Evolutionary conservation across 2,113 vertebrate genomes (phyloP), one percentile per base, ranked within the genome.

Genomic region (Ciconia boyciana): DNA sequence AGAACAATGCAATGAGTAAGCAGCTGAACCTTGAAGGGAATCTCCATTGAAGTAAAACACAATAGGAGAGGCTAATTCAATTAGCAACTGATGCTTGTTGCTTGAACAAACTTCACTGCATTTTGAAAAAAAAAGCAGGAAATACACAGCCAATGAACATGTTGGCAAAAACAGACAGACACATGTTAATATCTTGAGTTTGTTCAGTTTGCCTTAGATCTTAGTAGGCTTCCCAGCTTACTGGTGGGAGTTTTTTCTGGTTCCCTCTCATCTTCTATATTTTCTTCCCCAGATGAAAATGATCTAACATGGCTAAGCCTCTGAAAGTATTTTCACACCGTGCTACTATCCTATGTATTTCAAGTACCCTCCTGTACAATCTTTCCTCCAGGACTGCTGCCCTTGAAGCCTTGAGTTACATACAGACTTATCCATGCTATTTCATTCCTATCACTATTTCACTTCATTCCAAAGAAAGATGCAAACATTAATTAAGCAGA

Each of bases 11-110:
- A 70, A 43, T 46, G 82, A 84, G 86, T 62, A 96, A 96, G 93
- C 80, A 79, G 49, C 94, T 96, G 96, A 94, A 96, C 97, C 97
- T 82, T 96, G 92, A 96, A 96, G 92, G 76, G 92, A 97, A 96
- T 96, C 79, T 92, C 95, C 94, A 96, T 89, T 97, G 97, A 98
- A 93, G 92, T 72, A 95, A 95, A 98, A 90, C 75, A 97, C 96
- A 97, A 91, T 95, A 95, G 94, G 13, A 77, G 75, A 97, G 81
- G 90, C 75, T 97, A 97, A 97, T 97, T 98, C 95, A 97, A 97
- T 98, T 98, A 97, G 94, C 93, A 95, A 97, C 60, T 89, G 96
- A 97, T 97, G 95, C 88, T 75, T 96, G 95, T 89, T 95, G 48
- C 86, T 97, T 94, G 93, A 97, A 95, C 78, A 97, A 96, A 96